Evolutionary conservation across 1,140 invertebrate species (phyloP).

Genomic region (Aphelenchoides besseyi): DNA sequence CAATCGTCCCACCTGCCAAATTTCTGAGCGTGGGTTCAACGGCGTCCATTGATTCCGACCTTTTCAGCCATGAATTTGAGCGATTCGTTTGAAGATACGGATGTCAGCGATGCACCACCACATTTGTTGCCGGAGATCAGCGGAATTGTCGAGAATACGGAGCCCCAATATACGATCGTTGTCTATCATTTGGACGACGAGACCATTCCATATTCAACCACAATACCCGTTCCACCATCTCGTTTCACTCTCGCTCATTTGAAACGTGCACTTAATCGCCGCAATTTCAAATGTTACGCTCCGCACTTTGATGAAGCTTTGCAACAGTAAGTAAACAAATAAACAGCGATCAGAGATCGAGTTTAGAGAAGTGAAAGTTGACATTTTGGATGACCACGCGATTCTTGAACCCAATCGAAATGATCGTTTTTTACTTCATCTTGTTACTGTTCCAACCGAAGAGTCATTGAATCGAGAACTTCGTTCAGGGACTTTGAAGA

Average conservation of each 20-base stretch:
- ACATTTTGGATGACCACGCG: slow-evolving; percentile 12
- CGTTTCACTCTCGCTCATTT: slow-evolving; percentile 12
- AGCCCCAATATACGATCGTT: slow-evolving; percentile 6
- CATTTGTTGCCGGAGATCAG: not conserved
- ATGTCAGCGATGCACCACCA: not conserved
- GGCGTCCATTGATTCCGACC: not conserved
- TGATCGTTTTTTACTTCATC: not conserved
- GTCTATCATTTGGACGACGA: slow-evolving; percentile 4
- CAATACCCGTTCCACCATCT: not conserved
- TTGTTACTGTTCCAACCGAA: not conserved
- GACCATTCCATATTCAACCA: not conserved
- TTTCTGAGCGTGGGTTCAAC: not conserved
- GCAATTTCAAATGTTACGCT: slow-evolving; percentile 16
- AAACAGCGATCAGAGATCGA: not conserved
- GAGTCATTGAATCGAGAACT: not conserved
- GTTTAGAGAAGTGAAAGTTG: slow-evolving; percentile 20
- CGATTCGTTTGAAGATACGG: slow-evolving; percentile 12
- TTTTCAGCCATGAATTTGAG: not conserved
- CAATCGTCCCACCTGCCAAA: not conserved
- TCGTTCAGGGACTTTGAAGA: not conserved
- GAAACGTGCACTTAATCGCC: slow-evolving; percentile 6
- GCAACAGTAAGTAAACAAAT: not conserved
- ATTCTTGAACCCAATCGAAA: slow-evolving; percentile 3
- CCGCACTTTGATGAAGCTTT: not conserved
- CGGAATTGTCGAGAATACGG: not conserved